A percentile compares a stretch with the other conserved stretches of the same genome.
phyloP scores from a whole-genome alignment of 2,888 invertebrate species.

The Athalia circularis region DNA sequence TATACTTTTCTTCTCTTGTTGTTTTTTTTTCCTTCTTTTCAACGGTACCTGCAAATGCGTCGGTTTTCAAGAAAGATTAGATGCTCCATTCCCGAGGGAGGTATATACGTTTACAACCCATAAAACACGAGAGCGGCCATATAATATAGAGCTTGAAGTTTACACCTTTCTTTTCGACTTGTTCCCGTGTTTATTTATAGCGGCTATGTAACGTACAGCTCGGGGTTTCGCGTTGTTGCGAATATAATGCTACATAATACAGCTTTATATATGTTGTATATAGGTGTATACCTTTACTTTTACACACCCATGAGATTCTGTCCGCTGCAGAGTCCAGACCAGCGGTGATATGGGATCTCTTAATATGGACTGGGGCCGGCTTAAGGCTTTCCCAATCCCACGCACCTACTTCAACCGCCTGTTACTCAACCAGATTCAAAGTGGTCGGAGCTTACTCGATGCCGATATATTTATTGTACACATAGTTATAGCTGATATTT shows the following conservation, averaged over 20 bases:
- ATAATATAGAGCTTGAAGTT: too few species aligned
- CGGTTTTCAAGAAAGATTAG: too few species aligned
- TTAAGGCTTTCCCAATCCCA: constrained; percentile 62
- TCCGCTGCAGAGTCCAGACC: not conserved
- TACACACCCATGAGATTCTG: constrained; percentile 27
- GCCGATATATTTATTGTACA: constrained; percentile 16
- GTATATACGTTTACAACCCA: too few species aligned
- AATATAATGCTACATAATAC: constrained; percentile 12
- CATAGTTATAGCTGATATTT: too few species aligned
- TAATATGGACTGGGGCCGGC: constrained; percentile 63
- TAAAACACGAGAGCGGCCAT: too few species aligned
- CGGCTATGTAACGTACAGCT: not conserved
- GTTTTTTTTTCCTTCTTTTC: too few species aligned
- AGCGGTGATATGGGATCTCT: constrained; percentile 57
- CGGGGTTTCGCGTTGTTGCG: not conserved
- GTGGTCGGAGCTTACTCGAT: constrained; percentile 21
- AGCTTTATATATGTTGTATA: not conserved
- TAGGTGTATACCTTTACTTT: not conserved
- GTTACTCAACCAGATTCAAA: constrained; percentile 41
- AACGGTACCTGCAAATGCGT: too few species aligned
- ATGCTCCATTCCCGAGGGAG: too few species aligned
- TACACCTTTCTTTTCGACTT: not conserved
- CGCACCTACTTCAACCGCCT: constrained; percentile 49
- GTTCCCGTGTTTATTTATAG: constrained; percentile 26
- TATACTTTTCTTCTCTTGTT: too few species aligned